Evolutionary conservation across 2,797 vertebrate species (phyloP).

Genomic region (Sebastes nivosus): DNA sequence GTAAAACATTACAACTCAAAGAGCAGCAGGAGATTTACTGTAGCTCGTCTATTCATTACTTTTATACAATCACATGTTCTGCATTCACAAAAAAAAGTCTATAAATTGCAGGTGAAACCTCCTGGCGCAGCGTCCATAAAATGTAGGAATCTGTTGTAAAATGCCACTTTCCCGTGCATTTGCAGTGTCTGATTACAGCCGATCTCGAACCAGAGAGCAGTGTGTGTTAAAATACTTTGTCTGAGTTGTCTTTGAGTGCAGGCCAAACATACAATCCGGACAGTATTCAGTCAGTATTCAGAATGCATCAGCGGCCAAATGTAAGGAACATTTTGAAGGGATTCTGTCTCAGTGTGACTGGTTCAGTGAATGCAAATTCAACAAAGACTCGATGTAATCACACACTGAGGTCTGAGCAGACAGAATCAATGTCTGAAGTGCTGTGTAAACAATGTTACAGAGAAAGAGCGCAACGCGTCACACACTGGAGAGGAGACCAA

Average conservation of each 20-base stretch:
- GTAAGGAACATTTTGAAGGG: conserved; percentile 19
- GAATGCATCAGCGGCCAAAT: background rate
- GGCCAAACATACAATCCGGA: conserved; percentile 40
- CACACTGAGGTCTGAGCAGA: background rate
- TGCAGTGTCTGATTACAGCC: conserved; percentile 40
- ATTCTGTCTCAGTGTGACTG: conserved; percentile 9
- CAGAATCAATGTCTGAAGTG: background rate
- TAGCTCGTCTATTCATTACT: conserved; percentile 42
- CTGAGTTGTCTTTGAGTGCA: conserved; percentile 25
- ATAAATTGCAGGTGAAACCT: conserved; percentile 56
- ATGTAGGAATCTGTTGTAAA: conserved; percentile 48
- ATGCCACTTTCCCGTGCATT: conserved; percentile 7
- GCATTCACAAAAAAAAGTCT: conserved; percentile 24
- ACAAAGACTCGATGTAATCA: background rate
- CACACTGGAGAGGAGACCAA: fast-evolving
- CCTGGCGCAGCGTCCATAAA: conserved; percentile 41
- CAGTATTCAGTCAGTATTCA: background rate
- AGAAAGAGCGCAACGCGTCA: background rate
- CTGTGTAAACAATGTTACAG: conserved; percentile 15
- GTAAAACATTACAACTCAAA: conserved; percentile 34
- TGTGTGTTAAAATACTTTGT: conserved; percentile 53
- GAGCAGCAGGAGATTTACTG: conserved; percentile 37
- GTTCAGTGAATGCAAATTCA: background rate
- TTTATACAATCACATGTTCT: conserved; percentile 41
- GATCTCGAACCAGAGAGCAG: conserved; percentile 34